Percentiles rank a stretch among this genome's conserved stretches.
Evolutionary conservation across 1,140 invertebrate species (phyloP).

Genomic region (Cyclargus thomasi): DNA sequence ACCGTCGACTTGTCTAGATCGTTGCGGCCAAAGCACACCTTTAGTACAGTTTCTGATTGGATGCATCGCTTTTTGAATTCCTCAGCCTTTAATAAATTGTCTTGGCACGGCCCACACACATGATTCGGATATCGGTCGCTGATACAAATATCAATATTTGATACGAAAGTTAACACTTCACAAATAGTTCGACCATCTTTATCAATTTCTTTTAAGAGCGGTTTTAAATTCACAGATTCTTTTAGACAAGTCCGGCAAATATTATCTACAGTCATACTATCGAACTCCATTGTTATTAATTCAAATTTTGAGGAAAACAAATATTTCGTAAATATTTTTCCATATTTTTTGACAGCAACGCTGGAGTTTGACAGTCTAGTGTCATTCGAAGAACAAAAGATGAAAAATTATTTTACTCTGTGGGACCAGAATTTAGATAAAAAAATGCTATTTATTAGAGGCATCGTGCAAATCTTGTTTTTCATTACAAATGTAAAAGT

Average conservation of each 20-base stretch:
- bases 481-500: too few species aligned
- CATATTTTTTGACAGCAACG: too few species aligned
- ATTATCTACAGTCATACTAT: slow-evolving; percentile 28
- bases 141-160: slow-evolving; percentile 41
- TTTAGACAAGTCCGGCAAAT: slow-evolving; percentile 48
- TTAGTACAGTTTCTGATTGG: slow-evolving; percentile 37
- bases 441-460: too few species aligned
- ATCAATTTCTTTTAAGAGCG: slow-evolving; percentile 39
- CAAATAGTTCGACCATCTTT: slow-evolving; percentile 38
- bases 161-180: slow-evolving; percentile 42
- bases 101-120: slow-evolving; percentile 46
- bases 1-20: slow-evolving; percentile 15
- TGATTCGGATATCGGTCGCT: slow-evolving; percentile 46
- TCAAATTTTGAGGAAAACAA: too few species aligned
- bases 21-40: slow-evolving; percentile 28
- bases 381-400: too few species aligned
- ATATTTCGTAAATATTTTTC: too few species aligned
- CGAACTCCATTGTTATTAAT: slow-evolving; percentile 18
- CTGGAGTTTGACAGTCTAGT: too few species aligned
- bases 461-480: too few species aligned
- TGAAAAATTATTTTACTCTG: too few species aligned
- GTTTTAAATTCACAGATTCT: slow-evolving; percentile 37
- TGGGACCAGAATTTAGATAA: too few species aligned
- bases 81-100: slow-evolving; percentile 40
- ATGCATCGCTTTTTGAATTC: slow-evolving; percentile 49